Conservation (phyloP, 2,797 vertebrate species). For the Scarus forsteni region DNA sequence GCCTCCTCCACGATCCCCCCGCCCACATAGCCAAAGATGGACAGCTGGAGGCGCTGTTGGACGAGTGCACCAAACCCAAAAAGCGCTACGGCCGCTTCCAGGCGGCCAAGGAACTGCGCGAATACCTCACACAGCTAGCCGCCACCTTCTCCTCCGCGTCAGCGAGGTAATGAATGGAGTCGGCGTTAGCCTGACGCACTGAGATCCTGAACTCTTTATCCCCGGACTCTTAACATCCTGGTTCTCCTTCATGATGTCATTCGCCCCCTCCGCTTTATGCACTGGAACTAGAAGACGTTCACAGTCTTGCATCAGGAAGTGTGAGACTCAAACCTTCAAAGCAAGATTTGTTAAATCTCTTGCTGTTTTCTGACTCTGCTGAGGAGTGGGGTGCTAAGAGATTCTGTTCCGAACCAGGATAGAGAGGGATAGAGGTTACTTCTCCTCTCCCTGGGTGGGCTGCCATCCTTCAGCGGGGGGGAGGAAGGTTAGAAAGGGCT, state of each 20-base stretch:
- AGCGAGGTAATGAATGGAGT: constrained; percentile 90
- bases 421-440: constrained; percentile 50
- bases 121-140: constrained; percentile 93
- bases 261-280: constrained; percentile 50
- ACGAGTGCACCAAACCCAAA: constrained; percentile 98
- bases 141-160: constrained; percentile 78
- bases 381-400: constrained; percentile 49
- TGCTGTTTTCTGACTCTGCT: constrained; percentile 68
- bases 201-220: constrained; percentile 55
- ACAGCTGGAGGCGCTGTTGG: constrained; percentile 92
- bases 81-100: constrained; percentile 94
- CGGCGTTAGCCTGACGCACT: constrained; percentile 62
- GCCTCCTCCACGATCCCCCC: constrained; percentile 95
- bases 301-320: constrained; percentile 62
- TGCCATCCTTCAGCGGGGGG: constrained; percentile 18
- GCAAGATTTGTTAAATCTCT: constrained; percentile 64
- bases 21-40: constrained; percentile 94
- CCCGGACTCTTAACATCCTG: constrained; percentile 62
- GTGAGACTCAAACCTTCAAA: constrained; percentile 62
- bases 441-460: constrained; percentile 47
- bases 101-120: constrained; percentile 93
- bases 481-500: constrained; percentile 45
- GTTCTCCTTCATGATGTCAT: constrained; percentile 79
- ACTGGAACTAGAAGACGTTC: constrained; percentile 47
- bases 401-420: constrained; percentile 61